Conservation (phyloP, 2,113 vertebrate species). For the Hystrix brachyura region DNA sequence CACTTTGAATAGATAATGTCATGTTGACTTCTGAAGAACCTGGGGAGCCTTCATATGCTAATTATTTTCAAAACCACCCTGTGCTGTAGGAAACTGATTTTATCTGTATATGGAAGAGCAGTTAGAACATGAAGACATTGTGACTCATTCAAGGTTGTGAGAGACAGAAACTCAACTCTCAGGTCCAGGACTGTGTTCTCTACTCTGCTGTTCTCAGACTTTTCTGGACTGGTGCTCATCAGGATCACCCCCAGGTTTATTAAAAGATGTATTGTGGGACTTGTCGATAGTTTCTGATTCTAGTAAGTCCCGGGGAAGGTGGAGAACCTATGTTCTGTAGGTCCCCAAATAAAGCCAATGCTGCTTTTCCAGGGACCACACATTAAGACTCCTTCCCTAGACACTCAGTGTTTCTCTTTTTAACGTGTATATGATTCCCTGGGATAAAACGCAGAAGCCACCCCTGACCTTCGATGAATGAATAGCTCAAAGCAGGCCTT, state of each 20-base stretch:
- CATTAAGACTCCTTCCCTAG: background rate
- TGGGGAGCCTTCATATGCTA: constrained; percentile 29
- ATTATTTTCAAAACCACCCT: constrained; percentile 42
- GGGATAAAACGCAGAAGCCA: background rate
- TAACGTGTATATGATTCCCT: background rate
- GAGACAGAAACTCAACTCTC: constrained; percentile 17
- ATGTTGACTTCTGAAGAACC: constrained; percentile 53
- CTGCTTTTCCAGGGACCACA: background rate
- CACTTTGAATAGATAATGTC: background rate
- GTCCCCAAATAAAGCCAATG: background rate
- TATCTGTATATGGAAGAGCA: constrained; percentile 54
- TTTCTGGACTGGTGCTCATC: background rate
- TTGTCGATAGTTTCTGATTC: background rate
- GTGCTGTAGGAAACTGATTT: constrained; percentile 31
- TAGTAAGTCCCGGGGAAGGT: background rate
- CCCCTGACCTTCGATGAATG: background rate
- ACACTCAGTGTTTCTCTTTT: background rate
- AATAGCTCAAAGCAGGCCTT: background rate
- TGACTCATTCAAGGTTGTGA: constrained; percentile 45
- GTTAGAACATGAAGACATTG: constrained; percentile 15
- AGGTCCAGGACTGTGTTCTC: background rate
- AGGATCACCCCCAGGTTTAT: background rate
- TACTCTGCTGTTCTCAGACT: background rate
- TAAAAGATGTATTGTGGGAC: background rate
- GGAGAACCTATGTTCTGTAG: background rate